Percentiles rank a stretch among this genome's conserved stretches.
phyloP scores from a whole-genome alignment of 2,113 vertebrate species.

The Oplegnathus fasciatus region DNA sequence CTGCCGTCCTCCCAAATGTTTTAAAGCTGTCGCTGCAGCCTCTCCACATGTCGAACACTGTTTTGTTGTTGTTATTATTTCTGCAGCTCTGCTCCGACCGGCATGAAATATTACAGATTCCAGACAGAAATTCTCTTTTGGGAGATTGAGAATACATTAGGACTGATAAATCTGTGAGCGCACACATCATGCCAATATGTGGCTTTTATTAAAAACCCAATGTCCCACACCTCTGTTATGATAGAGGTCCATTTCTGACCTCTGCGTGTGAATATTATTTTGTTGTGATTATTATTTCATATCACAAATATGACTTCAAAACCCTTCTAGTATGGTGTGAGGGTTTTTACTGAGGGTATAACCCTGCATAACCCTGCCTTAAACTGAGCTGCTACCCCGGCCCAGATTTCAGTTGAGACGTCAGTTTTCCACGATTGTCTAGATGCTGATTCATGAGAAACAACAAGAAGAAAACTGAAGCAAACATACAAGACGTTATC shows the following conservation, averaged over 20 bases:
- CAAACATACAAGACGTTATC: background rate
- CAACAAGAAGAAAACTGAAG: background rate
- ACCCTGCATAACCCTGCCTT: background rate
- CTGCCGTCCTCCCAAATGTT: conserved; percentile 27
- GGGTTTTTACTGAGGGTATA: background rate
- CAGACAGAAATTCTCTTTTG: conserved; percentile 27
- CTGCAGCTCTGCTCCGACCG: conserved; percentile 1
- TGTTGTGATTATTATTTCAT: conserved; percentile 27
- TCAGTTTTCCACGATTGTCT: background rate
- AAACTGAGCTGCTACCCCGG: background rate
- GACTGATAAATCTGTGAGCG: conserved; percentile 33
- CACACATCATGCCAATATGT: conserved; percentile 32
- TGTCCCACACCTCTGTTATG: background rate
- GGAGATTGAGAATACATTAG: conserved; percentile 19
- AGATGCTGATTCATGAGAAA: background rate
- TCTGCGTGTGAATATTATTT: conserved; percentile 14
- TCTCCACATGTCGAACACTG: conserved; percentile 9
- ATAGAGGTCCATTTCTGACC: conserved; percentile 22
- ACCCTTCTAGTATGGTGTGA: background rate
- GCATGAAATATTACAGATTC: conserved; percentile 37
- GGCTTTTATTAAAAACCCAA: conserved; percentile 54
- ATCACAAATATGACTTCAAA: conserved; percentile 3
- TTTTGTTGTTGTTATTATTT: conserved; percentile 42
- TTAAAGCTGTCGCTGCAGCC: conserved; percentile 23
- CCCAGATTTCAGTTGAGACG: background rate